Conservation (phyloP, 2,888 invertebrate species). For the Pollenia griseotomentosa region DNA sequence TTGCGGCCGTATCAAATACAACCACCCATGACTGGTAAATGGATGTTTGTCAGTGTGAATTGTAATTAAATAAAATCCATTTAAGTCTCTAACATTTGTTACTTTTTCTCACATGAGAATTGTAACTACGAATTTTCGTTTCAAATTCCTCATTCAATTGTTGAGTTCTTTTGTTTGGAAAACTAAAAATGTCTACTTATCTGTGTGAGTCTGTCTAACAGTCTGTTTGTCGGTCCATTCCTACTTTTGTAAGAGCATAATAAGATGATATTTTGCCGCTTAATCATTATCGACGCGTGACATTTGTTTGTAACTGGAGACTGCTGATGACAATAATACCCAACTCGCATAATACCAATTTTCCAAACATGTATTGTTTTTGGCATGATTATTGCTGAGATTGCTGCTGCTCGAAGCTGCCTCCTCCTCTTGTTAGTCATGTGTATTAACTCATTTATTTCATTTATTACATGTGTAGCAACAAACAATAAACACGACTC, state of each 20-base stretch:
- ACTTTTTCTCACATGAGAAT: constrained; percentile 53
- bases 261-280: constrained; percentile 26
- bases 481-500: constrained; percentile 61
- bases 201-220: neutral
- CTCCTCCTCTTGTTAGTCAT: constrained; percentile 31
- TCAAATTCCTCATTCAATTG: constrained; percentile 10
- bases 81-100: constrained; percentile 37
- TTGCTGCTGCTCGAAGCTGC: neutral
- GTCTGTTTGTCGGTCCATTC: constrained; percentile 5
- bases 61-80: constrained; percentile 65
- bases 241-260: constrained; percentile 13
- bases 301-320: constrained; percentile 57
- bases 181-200: constrained; percentile 7
- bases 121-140: constrained; percentile 22
- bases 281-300: constrained; percentile 64
- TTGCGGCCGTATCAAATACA: constrained; percentile 13
- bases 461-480: constrained; percentile 66
- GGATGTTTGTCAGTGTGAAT: constrained; percentile 13
- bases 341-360: constrained; percentile 20
- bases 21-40: neutral
- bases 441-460: constrained; percentile 63
- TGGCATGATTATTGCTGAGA: neutral
- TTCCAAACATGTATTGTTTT: constrained; percentile 31
- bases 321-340: constrained; percentile 13
- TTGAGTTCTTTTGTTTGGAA: constrained; percentile 35